Percentiles rank a stretch among this genome's conserved stretches.
phyloP scores from a whole-genome alignment of 2,888 invertebrate genomes.

The Alsophila aescularia region DNA sequence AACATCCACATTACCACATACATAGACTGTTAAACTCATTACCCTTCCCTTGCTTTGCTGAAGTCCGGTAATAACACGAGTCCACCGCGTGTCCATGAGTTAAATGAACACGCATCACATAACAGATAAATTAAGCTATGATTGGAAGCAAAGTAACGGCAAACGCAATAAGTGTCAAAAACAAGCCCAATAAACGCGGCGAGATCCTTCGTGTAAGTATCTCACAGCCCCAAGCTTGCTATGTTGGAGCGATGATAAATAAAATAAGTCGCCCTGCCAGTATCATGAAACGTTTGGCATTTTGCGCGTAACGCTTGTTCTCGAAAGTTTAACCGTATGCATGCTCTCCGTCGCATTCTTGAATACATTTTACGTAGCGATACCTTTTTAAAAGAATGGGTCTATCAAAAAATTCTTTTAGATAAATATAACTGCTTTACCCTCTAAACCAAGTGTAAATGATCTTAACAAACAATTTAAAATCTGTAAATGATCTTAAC shows the following conservation, averaged over 20 bases:
- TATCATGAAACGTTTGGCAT: constrained; percentile 9
- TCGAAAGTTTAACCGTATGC: constrained; percentile 16
- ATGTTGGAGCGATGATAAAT: constrained; percentile 1
- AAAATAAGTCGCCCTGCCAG: neutral
- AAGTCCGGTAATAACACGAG: too few relatives aligned
- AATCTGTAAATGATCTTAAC: too few relatives aligned
- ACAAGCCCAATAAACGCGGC: neutral
- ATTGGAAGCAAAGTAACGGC: too few relatives aligned
- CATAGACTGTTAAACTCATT: too few relatives aligned
- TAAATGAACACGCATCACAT: too few relatives aligned
- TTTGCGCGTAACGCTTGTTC: constrained; percentile 6
- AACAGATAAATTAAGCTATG: too few relatives aligned
- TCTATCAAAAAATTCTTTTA: neutral
- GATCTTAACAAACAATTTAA: too few relatives aligned
- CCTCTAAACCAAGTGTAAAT: too few relatives aligned
- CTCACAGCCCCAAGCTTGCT: neutral
- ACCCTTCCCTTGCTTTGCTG: too few relatives aligned
- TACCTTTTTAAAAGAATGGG: neutral
- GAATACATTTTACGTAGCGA: neutral
- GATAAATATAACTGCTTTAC: neutral
- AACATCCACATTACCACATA: too few relatives aligned
- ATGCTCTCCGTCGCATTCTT: constrained; percentile 2
- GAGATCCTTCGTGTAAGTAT: neutral
- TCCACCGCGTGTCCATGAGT: too few relatives aligned
- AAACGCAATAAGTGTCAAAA: too few relatives aligned